These are phyloP conservation scores for Dendrocopos noguchii DNA, from an alignment of 2,113 vertebrate genomes.

Conservation along the genomic window DNA sequence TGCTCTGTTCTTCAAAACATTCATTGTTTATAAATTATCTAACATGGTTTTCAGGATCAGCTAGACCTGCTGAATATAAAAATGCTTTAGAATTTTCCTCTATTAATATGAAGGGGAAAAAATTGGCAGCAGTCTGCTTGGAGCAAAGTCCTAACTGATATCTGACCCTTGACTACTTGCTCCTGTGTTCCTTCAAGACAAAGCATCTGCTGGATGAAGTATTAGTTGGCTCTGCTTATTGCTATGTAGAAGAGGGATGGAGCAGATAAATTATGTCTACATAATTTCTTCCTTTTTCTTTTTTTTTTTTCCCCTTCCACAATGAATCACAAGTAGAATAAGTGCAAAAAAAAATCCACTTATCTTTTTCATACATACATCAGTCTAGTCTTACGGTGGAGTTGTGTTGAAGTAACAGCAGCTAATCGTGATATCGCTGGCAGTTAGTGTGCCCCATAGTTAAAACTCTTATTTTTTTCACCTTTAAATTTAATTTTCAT, in stretches of 20 bases:
- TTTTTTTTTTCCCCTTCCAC: not conserved
- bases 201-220: not conserved
- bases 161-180: not conserved
- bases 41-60: not conserved
- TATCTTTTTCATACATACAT: accelerated
- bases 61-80: not conserved
- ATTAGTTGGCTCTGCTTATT: not conserved
- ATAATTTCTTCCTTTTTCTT: not conserved
- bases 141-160: not conserved
- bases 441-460: not conserved
- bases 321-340: not conserved
- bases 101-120: not conserved
- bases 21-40: not conserved
- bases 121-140: not conserved
- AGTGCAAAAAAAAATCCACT: not conserved
- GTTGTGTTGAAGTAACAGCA: not conserved
- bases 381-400: not conserved
- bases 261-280: not conserved
- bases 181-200: not conserved
- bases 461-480: not conserved
- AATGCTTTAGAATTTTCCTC: not conserved
- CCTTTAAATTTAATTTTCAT: not conserved
- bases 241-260: not conserved
- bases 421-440: not conserved
- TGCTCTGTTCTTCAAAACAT: not conserved